Percentiles rank a stretch among this genome's conserved stretches.
Evolutionary conservation across 1,140 invertebrate species (phyloP).

Genomic region (Hyles vespertilio): DNA sequence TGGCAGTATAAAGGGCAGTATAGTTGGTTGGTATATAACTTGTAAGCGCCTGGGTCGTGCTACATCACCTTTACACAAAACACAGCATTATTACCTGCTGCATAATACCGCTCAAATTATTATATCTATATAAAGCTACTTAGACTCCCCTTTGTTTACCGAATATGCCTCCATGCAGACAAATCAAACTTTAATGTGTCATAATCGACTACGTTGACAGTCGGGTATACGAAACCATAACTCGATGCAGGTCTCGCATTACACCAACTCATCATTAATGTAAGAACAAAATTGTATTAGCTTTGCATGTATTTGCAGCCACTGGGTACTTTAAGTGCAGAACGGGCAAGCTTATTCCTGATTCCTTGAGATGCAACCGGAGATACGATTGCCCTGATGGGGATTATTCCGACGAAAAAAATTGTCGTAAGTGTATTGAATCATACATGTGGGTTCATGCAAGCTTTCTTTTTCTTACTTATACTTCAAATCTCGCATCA

Average conservation of each 20-base stretch:
- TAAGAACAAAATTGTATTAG: constrained; percentile 10
- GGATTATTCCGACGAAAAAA: constrained; percentile 83
- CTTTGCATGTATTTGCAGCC: constrained; percentile 58
- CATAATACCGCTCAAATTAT: neutral
- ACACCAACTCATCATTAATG: neutral
- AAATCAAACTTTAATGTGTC: no score
- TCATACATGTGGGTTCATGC: constrained; percentile 18
- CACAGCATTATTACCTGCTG: neutral
- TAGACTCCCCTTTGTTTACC: no score
- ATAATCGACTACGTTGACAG: no score
- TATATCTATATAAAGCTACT: no score
- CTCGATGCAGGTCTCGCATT: neutral
- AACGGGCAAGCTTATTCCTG: constrained; percentile 80
- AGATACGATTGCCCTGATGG: constrained; percentile 78
- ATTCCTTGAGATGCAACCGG: constrained; percentile 80
- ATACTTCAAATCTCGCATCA: constrained; percentile 12
- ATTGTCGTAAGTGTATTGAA: constrained; percentile 81
- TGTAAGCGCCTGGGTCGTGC: no score
- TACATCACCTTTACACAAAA: no score
- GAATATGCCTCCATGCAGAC: no score
- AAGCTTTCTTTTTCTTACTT: constrained; percentile 1
- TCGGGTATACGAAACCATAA: no score
- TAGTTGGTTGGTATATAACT: no score
- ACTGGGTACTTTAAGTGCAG: constrained; percentile 81
- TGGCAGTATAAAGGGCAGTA: neutral